A percentile compares a stretch with the other conserved stretches of the same genome.
Conservation (phyloP, 2,888 invertebrate genomes). For the Torymus aiolomorphi region DNA sequence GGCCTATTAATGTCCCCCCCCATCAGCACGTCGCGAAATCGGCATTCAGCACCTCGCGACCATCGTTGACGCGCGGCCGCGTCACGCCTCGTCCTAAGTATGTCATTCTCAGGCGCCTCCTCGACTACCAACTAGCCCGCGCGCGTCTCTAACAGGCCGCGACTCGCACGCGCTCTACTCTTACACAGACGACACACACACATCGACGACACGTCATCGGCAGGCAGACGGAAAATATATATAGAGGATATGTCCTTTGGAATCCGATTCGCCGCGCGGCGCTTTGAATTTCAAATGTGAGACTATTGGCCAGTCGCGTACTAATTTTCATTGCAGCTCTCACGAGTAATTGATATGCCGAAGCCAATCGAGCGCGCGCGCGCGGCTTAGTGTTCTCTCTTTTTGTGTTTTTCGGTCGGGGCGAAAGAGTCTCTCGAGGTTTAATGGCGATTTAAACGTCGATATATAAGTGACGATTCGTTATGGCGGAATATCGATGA, state of each 20-base stretch:
- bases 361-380: slow-evolving; percentile 9
- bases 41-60: background rate
- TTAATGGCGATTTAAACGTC: slow-evolving; percentile 50
- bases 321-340: slow-evolving; percentile 51
- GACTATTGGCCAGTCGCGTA: background rate
- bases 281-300: slow-evolving; percentile 40
- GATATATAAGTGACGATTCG: slow-evolving; percentile 36
- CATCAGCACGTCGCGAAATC: no score
- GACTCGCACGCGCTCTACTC: background rate
- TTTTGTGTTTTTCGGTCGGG: background rate
- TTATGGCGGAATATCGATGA: slow-evolving; percentile 37
- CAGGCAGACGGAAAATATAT: no score
- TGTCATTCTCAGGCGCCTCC: slow-evolving; percentile 35
- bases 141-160: slow-evolving; percentile 11
- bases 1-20: no score
- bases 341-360: slow-evolving; percentile 50
- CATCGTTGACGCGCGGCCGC: background rate
- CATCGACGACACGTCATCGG: no score
- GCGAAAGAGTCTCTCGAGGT: background rate
- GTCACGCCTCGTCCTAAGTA: slow-evolving; percentile 46
- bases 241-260: no score
- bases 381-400: slow-evolving; percentile 27
- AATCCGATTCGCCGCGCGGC: background rate
- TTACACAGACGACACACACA: no score
- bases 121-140: slow-evolving; percentile 26